phyloP scores from a whole-genome alignment of 2,113 vertebrate genomes.

The Phalacrocorax aristotelis region DNA sequence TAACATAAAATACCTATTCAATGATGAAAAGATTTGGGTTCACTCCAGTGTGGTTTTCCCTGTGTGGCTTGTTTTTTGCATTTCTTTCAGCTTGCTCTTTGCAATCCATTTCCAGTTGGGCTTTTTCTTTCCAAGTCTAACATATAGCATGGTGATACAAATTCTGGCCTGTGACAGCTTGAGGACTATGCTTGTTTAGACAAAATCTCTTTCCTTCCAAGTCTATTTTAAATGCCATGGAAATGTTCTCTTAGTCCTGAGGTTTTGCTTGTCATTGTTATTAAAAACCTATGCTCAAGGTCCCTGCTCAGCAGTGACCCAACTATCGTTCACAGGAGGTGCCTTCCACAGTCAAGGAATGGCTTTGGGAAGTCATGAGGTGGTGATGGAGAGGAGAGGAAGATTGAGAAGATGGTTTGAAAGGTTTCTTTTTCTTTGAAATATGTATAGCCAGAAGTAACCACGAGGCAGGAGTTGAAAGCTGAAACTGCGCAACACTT shows the following conservation, averaged over 20 bases:
- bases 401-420: accelerated
- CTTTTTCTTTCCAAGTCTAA: background rate
- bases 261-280: conserved; percentile 10
- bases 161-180: background rate
- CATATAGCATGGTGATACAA: background rate
- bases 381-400: background rate
- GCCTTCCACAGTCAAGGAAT: background rate
- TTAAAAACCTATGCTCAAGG: background rate
- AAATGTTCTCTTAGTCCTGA: background rate
- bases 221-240: background rate
- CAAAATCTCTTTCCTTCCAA: conserved; percentile 19
- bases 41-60: conserved; percentile 18
- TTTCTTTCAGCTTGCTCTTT: conserved; percentile 22
- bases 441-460: background rate
- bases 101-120: background rate
- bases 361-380: background rate
- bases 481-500: background rate
- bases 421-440: background rate
- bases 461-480: background rate
- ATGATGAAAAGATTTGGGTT: background rate
- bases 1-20: background rate
- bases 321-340: background rate
- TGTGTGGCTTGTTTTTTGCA: background rate
- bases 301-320: background rate
- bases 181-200: conserved; percentile 3